Base-by-base conservation (phyloP, 2,888 invertebrate genomes). In the Allygus modestus region DNA sequence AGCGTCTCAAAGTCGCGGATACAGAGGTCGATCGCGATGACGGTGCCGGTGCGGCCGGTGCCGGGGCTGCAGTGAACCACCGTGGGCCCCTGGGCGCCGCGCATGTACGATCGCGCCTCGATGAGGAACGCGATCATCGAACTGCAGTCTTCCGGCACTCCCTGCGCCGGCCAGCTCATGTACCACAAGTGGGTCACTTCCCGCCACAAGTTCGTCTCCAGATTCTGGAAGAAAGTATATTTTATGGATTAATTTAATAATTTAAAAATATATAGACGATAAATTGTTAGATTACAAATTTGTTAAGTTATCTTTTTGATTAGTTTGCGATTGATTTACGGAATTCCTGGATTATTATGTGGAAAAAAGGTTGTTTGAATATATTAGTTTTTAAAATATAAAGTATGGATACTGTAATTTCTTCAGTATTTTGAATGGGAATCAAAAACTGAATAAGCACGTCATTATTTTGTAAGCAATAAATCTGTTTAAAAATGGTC, bases 121-220 rank as follows among this genome's bases (percentile, higher is more conserved):
- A 96, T 93, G 61, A 98, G 92, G 91, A 98, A 97, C 82, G 97
- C 96, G 75, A 98, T 96, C 73, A 98, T 92, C 0, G 96, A 95
- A 81, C 96, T 94, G 81, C 95, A 95, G 88, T 97, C 97, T 9
- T 93, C 93, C 0, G 98, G 98, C 0, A 96, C 95, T 0, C 97
- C 97, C 86, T 95, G 94, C n/a, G 94, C 93, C 0, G 98, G 98
- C 98, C 98, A 98, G 58, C 92, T 92, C 89, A 97, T 94, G 91
- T 97, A 97, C 98, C 98, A 98, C 89, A 97, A 94, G 89, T 98
- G 98, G 0, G 95, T 96, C 83, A 98, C 93, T 90, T 98, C 97
- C 65, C 98, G 91, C 93, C 96, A 96, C 86, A 96, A 94, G 90
- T 96, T 96, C 71, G 95, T 95, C 87, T 94, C 93, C 90, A 96